Conservation (phyloP, 2,113 vertebrate genomes). For the Indri indri region DNA sequence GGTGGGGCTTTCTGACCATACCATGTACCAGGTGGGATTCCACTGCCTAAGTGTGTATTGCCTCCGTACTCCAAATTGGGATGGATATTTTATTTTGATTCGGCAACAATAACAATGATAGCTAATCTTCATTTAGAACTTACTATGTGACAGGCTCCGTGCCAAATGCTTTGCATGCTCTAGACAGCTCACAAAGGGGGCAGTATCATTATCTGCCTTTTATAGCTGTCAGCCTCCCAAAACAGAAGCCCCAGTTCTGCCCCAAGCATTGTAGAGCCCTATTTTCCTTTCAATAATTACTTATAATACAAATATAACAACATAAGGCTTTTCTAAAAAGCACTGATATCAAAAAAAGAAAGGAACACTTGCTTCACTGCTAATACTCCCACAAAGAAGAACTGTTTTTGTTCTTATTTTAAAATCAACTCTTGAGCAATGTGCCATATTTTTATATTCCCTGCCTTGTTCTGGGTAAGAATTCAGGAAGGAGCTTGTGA, state of each 20-base stretch:
- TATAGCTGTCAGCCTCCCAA: neutral
- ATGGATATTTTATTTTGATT: neutral
- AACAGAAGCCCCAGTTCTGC: neutral
- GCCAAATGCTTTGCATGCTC: neutral
- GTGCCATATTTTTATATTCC: neutral
- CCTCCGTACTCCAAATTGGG: neutral
- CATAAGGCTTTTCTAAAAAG: neutral
- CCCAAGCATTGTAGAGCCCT: neutral
- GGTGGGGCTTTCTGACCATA: neutral
- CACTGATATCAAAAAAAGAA: neutral
- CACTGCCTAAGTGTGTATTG: neutral
- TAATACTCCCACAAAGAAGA: neutral
- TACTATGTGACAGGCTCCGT: neutral
- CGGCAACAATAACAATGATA: neutral
- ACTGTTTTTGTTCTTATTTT: conserved; percentile 46
- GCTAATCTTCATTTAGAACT: neutral
- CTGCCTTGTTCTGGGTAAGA: conserved; percentile 33
- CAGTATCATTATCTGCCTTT: neutral
- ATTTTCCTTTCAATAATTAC: neutral
- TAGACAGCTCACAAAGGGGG: neutral
- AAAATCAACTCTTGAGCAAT: conserved; percentile 33
- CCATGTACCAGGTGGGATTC: fast-evolving
- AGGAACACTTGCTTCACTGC: neutral
- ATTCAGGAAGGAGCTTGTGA: conserved; percentile 49
- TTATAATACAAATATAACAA: neutral